Evolutionary conservation across 2,797 vertebrate species (phyloP), one percentile per base, ranked within the genome.

Genomic region (Microchirus variegatus): DNA sequence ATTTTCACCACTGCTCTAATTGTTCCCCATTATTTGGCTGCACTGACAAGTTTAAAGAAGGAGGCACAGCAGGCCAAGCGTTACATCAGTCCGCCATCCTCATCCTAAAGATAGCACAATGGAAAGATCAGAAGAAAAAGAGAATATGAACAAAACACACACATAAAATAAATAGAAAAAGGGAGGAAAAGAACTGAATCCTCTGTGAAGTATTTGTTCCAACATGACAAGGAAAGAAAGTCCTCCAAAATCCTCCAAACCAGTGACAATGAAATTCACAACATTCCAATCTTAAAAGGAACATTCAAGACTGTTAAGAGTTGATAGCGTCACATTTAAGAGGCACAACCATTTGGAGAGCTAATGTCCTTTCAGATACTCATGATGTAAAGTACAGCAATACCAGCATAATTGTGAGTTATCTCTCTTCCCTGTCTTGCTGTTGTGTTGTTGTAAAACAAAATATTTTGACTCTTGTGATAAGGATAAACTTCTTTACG

Each of bases 21-120:
- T 79, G 75, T 67, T 22, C 66, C 44, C 63, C 58, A 78, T 88
- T 88, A 82, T 74, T 77, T 86, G 68, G 67, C 66, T 75, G 58
- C 31, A 77, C 61, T 66, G 66, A 77, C 70, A 83, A 77, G 70
- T 80, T 84, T 75, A 67, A 85, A 86, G 69, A 66, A 67, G 72
- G 54, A 75, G 58, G 61, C 78, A 80, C 77, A 81, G 80, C 63
- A 63, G 73, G 71, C 67, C 71, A 59, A 81, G 68, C 66, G 78
- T 90, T 91, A 77, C 85, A 81, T 89, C 83, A 89, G 83, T 86
- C 69, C 82, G 85, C 87, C 83, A 80, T 89, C 80, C 83, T 80
- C 72, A 70, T 67, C 75, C 83, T 81, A 77, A 87, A 90, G 68
- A 89, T 83, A 88, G 81, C 64, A 73, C 66, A 63, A 66, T 64